Conservation (phyloP, 2,888 invertebrate species). For the Geophilus truncorum region DNA sequence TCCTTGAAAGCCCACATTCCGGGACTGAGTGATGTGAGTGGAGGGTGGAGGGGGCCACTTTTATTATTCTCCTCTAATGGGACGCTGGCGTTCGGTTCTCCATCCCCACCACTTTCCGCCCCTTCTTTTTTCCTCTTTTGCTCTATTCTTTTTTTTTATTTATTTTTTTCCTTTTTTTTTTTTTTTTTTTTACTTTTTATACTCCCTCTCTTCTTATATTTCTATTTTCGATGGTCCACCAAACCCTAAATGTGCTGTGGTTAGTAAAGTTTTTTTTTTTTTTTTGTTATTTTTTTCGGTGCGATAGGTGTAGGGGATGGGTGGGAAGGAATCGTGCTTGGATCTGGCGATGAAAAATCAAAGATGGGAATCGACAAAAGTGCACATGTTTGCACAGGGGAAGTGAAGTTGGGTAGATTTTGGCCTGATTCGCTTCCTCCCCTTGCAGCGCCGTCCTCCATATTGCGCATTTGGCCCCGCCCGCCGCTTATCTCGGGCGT, state of each 20-base stretch:
- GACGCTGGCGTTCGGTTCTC: conserved; percentile 28
- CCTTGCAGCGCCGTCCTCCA: neutral
- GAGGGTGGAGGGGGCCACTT: conserved; percentile 21
- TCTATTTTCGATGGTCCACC: neutral
- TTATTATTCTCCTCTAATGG: conserved; percentile 27
- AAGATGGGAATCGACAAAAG: neutral
- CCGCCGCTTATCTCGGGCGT: conserved; percentile 24
- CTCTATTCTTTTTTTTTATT: neutral
- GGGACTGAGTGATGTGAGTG: conserved; percentile 23
- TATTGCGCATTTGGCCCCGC: conserved; percentile 27
- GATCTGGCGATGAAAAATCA: neutral
- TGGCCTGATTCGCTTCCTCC: neutral
- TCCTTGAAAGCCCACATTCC: conserved; percentile 27
- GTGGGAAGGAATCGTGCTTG: neutral
- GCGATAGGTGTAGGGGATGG: neutral
- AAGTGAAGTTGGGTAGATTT: neutral
- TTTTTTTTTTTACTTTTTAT: neutral
- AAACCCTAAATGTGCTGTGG: neutral
- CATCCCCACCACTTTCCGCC: conserved; percentile 29
- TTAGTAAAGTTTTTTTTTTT: too few species aligned
- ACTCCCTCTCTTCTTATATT: neutral
- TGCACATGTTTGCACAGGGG: neutral
- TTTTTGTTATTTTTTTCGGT: too few species aligned
- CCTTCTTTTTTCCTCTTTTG: neutral
- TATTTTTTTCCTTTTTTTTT: neutral